A percentile compares a stretch with the other conserved stretches of the same genome.
phyloP scores from a whole-genome alignment of 2,113 vertebrate species.

The Emydocephalus ijimae region DNA sequence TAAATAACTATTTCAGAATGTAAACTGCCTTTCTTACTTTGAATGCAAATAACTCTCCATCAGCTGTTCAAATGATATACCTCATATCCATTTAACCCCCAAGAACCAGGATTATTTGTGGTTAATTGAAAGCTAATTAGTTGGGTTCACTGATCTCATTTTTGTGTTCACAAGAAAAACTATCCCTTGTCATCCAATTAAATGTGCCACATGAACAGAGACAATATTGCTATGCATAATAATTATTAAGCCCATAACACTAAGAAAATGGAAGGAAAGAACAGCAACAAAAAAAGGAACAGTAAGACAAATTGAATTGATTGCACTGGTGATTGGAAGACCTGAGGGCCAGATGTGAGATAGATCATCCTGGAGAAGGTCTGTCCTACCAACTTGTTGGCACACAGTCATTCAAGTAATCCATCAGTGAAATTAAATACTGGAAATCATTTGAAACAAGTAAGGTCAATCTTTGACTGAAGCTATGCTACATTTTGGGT shows the following conservation, averaged over 20 bases:
- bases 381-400: neutral
- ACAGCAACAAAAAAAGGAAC: neutral
- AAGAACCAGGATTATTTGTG: neutral
- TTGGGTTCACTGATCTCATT: neutral
- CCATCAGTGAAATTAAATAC: neutral
- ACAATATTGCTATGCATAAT: neutral
- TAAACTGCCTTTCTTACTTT: neutral
- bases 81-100: neutral
- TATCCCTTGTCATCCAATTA: neutral
- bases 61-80: neutral
- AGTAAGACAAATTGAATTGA: neutral
- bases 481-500: neutral
- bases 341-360: neutral
- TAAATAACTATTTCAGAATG: neutral
- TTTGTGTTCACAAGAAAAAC: too few relatives aligned
- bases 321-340: neutral
- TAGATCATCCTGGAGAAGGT: neutral
- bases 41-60: neutral
- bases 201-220: neutral
- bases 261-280: neutral
- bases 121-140: neutral
- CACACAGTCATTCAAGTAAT: neutral
- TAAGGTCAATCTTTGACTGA: neutral
- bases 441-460: neutral
- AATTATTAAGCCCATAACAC: neutral